A percentile compares a stretch with the other conserved stretches of the same genome.
These are phyloP conservation scores for Criorhina ranunculi DNA, from an alignment of 2,888 invertebrate species.

Conservation along the genomic window DNA sequence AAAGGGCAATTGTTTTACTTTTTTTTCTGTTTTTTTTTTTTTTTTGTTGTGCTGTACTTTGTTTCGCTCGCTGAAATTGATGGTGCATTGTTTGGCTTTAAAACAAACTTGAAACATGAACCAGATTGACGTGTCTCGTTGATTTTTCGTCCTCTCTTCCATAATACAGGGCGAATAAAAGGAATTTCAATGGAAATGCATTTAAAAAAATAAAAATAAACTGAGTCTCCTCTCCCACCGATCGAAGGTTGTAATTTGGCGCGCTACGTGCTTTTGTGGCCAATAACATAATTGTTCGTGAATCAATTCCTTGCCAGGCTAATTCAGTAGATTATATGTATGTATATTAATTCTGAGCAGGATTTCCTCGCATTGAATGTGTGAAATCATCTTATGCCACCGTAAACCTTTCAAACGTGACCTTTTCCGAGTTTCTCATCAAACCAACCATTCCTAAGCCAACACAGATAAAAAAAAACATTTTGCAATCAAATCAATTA, in stretches of 20 bases:
- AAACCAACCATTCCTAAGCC: slow-evolving; percentile 1
- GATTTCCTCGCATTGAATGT: slow-evolving; percentile 9
- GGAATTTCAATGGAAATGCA: slow-evolving; percentile 70
- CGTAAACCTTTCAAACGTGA: slow-evolving; percentile 1
- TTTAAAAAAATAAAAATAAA: slow-evolving; percentile 39
- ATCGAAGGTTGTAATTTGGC: slow-evolving; percentile 72
- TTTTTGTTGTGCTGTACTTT: slow-evolving; percentile 44
- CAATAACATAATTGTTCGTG: slow-evolving; percentile 69
- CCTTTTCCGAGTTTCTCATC: slow-evolving; percentile 28
- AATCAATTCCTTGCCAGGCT: slow-evolving; percentile 51
- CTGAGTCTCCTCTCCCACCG: slow-evolving; percentile 42
- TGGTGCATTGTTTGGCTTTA: slow-evolving; percentile 72
- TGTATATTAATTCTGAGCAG: not conserved
- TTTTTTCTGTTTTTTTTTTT: slow-evolving; percentile 18
- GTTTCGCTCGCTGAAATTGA: slow-evolving; percentile 68
- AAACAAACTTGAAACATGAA: slow-evolving; percentile 76
- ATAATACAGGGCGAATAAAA: slow-evolving; percentile 31
- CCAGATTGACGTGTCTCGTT: slow-evolving; percentile 72
- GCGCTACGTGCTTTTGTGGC: slow-evolving; percentile 65
- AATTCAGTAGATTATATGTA: slow-evolving; percentile 15
- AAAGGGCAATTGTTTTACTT: slow-evolving; percentile 74
- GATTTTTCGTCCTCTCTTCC: slow-evolving; percentile 32
- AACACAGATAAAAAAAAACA: slow-evolving; percentile 31
- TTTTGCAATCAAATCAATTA: slow-evolving; percentile 64
- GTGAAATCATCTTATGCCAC: not conserved